A percentile compares a stretch with the other conserved stretches of the same genome.
These are phyloP conservation scores for Diabrotica balteata DNA, from an alignment of 2,888 invertebrate genomes.

Conservation along the genomic window DNA sequence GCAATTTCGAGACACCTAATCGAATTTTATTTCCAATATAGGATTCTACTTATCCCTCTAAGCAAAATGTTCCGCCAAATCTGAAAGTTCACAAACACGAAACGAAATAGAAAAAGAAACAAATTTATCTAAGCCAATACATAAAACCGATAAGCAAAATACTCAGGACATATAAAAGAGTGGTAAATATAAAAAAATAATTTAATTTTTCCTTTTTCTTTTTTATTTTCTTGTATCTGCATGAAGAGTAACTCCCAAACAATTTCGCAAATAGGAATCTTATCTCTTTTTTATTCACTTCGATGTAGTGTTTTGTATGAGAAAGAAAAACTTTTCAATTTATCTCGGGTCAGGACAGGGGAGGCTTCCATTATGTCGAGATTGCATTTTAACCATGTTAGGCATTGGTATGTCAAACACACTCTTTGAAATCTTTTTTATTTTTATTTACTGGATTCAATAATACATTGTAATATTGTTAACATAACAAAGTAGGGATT, in stretches of 20 bases:
- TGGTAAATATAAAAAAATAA: conserved; percentile 14
- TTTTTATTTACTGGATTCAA: too few species aligned
- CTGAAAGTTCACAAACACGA: neutral
- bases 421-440: too few species aligned
- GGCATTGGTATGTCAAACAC: too few species aligned
- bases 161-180: conserved; percentile 6
- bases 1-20: too few species aligned
- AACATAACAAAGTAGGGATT: too few species aligned
- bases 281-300: conserved; percentile 17
- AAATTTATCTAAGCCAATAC: too few species aligned
- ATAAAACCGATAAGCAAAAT: conserved; percentile 5
- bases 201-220: conserved; percentile 22
- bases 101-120: neutral
- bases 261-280: conserved; percentile 20
- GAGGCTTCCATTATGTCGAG: neutral
- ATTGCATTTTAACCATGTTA: too few species aligned
- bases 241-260: conserved; percentile 20
- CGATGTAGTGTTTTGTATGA: conserved; percentile 8
- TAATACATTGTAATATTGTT: too few species aligned
- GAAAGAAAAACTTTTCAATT: conserved; percentile 24
- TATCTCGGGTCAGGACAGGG: conserved; percentile 8
- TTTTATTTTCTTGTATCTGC: conserved; percentile 4
- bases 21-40: too few species aligned
- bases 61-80: conserved; percentile 1
- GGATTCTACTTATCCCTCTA: too few species aligned